Evolutionary conservation across 2,113 vertebrate genomes (phyloP).

Genomic region (Mormyrus iriodes): DNA sequence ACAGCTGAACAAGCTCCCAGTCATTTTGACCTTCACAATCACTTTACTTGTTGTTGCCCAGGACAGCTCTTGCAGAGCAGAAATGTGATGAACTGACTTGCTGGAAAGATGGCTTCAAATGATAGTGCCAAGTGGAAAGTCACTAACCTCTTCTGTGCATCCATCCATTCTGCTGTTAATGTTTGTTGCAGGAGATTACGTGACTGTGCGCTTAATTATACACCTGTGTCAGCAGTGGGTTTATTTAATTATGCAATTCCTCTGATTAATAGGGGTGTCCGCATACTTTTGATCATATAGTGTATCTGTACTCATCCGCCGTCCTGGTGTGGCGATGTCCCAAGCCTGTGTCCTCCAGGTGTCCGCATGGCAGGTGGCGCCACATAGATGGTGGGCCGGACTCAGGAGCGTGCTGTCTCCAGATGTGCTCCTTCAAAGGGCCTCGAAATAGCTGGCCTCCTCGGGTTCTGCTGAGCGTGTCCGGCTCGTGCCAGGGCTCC

Average conservation of each 20-base stretch:
- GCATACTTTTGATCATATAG: background rate
- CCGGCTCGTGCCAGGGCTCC: background rate
- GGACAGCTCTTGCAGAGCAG: background rate
- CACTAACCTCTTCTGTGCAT: background rate
- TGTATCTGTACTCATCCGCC: background rate
- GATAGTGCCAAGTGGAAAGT: background rate
- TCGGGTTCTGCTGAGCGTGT: background rate
- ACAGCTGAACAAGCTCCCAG: background rate
- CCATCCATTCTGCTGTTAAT: background rate
- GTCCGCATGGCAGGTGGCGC: background rate
- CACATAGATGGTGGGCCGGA: background rate
- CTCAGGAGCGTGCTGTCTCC: background rate
- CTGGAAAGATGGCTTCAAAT: background rate
- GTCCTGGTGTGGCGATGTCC: background rate
- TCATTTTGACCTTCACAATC: background rate
- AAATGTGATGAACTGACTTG: background rate
- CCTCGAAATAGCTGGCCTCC: background rate
- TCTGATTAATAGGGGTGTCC: background rate
- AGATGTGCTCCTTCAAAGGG: constrained; percentile 15
- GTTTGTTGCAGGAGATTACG: background rate
- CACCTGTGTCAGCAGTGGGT: background rate
- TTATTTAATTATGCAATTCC: background rate
- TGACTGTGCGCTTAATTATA: background rate
- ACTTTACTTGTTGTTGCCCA: background rate
- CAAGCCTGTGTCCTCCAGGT: background rate